Percentiles rank a stretch among this genome's conserved stretches.
phyloP scores from a whole-genome alignment of 2,113 vertebrate genomes.

The Poecilia latipinna region DNA sequence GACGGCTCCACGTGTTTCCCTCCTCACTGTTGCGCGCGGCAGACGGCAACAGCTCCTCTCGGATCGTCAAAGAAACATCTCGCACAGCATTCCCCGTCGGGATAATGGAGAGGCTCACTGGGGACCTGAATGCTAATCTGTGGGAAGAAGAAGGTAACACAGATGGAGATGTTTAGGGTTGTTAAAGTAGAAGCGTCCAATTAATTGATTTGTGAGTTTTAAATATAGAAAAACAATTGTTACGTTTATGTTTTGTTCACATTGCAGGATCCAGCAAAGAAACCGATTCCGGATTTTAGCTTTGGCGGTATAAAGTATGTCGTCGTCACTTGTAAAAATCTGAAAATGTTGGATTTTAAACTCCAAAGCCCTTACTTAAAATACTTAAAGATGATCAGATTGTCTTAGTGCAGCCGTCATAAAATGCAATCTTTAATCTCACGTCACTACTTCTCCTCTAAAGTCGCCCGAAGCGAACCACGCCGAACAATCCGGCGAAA shows the following conservation, averaged over 20 bases:
- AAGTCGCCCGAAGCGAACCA: neutral
- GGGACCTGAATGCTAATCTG: slow-evolving; percentile 1
- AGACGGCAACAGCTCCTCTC: neutral
- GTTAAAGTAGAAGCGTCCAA: neutral
- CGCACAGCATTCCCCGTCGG: neutral
- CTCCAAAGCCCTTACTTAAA: neutral
- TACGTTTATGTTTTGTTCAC: neutral
- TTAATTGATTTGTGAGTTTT: neutral
- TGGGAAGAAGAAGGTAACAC: neutral
- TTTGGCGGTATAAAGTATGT: neutral
- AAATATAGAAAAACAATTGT: neutral
- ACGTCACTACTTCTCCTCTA: neutral
- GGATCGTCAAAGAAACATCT: neutral
- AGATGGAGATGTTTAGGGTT: neutral
- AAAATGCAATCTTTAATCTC: neutral
- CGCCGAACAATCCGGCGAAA: neutral
- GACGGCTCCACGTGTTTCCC: neutral
- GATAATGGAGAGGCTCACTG: neutral
- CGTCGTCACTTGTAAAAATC: neutral
- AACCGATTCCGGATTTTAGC: neutral
- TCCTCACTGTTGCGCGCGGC: neutral
- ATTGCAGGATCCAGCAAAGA: neutral
- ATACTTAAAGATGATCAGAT: no score
- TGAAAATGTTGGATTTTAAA: neutral
- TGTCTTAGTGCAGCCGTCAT: neutral